Percentiles rank a stretch among this genome's conserved stretches.
Conservation (phyloP, 53 echinoderm and acorn worm species). For the Antedon mediterranea region DNA sequence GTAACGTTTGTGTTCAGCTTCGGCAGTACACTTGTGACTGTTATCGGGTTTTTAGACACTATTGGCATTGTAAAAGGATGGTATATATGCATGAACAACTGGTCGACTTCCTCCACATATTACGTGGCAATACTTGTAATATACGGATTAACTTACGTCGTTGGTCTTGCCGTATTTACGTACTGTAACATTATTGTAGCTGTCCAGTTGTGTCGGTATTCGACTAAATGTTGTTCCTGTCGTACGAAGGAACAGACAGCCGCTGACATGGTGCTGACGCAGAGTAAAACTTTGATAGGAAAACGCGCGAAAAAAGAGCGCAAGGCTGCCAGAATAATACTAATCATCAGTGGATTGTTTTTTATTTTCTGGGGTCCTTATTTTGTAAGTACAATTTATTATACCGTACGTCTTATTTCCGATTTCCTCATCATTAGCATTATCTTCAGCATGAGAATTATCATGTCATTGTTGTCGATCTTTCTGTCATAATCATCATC, state of each 20-base stretch:
- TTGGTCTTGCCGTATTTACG: slow-evolving; percentile 26
- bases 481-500: no score
- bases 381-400: slow-evolving; percentile 25
- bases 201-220: slow-evolving; percentile 10
- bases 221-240: not conserved
- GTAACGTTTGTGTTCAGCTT: slow-evolving; percentile 29
- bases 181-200: slow-evolving; percentile 44
- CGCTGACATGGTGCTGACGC: not conserved
- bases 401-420: no score
- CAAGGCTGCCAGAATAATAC: slow-evolving; percentile 28
- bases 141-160: slow-evolving; percentile 27
- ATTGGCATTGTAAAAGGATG: slow-evolving; percentile 35
- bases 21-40: slow-evolving; percentile 32
- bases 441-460: not conserved
- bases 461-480: no score
- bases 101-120: slow-evolving; percentile 26
- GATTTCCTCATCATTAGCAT: not conserved
- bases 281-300: not conserved
- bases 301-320: slow-evolving; percentile 19
- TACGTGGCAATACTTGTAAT: slow-evolving; percentile 30
- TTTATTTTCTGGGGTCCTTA: slow-evolving; percentile 56
- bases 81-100: slow-evolving; percentile 53
- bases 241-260: not conserved
- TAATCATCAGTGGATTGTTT: slow-evolving; percentile 30
- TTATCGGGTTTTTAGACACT: slow-evolving; percentile 22